These are phyloP conservation scores for Coremacera marginata DNA, from an alignment of 2,888 invertebrate species.

Conservation along the genomic window DNA sequence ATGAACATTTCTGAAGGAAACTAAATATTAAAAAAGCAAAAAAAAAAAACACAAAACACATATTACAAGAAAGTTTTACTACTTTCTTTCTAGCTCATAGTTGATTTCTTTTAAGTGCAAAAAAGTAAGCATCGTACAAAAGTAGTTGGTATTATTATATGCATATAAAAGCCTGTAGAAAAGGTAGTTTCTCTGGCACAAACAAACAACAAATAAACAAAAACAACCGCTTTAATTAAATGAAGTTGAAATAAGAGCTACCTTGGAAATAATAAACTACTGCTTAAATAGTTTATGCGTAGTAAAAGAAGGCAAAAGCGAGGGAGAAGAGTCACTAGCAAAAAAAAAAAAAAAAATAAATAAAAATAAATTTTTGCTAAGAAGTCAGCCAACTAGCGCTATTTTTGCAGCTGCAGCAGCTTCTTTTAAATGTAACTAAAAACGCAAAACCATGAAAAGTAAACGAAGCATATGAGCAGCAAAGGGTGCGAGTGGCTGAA, in stretches of 20 bases:
- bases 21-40: too few species aligned
- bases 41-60: not conserved
- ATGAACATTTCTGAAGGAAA: too few species aligned
- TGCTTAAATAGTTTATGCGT: too few species aligned
- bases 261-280: not conserved
- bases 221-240: not conserved
- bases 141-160: too few species aligned
- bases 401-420: not conserved
- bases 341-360: too few species aligned
- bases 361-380: too few species aligned
- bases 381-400: too few species aligned
- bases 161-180: not conserved
- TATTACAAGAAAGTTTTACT: not conserved
- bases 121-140: too few species aligned
- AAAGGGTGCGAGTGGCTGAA: not conserved
- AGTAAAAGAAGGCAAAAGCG: too few species aligned
- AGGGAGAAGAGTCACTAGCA: too few species aligned
- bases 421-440: not conserved
- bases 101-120: not conserved
- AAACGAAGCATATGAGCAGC: not conserved
- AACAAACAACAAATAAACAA: not conserved
- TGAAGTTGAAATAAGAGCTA: slow-evolving; percentile 1
- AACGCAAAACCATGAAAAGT: slow-evolving; percentile 4
- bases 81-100: not conserved
- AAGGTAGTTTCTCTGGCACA: not conserved